Evolutionary conservation across 2,797 vertebrate species (phyloP), one percentile per base, ranked within the genome.

Genomic region (Anguilla megastoma): DNA sequence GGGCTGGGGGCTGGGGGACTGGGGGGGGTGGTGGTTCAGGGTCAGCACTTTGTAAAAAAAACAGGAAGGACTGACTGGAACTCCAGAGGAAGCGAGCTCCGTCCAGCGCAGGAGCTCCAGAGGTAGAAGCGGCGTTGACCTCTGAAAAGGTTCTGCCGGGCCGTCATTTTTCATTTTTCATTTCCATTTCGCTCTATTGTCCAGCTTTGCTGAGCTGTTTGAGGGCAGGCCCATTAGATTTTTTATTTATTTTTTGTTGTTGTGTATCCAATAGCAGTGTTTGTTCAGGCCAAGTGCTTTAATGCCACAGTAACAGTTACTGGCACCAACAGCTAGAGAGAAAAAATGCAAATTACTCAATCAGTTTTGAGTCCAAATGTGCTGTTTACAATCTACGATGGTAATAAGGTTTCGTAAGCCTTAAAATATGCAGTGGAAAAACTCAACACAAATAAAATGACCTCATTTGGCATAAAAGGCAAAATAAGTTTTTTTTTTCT

Each of bases 41-140:
- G 93, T 89, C 90, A 50, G 21, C 90, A 87, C 36, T 0, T 93
- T 89, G 90, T 90, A 90, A 89, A 84, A 87, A 91, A 92, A 93
- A 94, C 91, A 92, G 91, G 91, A 93, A 93, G 91, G 90, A 87
- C 90, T 85, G 87, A 66, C 48, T 89, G 90, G 85, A 91, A 88
- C 87, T 83, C 85, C 87, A 88, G 90, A 90, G 89, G 76, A 89
- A 91, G 88, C 66, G 76, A 27, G 16, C 21, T 76, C 80, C 86
- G 89, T 84, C 52, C 0, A 27, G 27, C 12, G 16, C 16, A 41
- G 52, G 7, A 85, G 52, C 79, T 54, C 33, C n/a, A 87, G 36
- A 36, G n/a, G 27, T 79, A 24, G n/a, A 24, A 36, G 12, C 16
- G 54, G n/a, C 12, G 33, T 52, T 58, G 36, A 18, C 8, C 30